Evolutionary conservation across 2,113 vertebrate species (phyloP).

Genomic region (Dermatemys mawii): DNA sequence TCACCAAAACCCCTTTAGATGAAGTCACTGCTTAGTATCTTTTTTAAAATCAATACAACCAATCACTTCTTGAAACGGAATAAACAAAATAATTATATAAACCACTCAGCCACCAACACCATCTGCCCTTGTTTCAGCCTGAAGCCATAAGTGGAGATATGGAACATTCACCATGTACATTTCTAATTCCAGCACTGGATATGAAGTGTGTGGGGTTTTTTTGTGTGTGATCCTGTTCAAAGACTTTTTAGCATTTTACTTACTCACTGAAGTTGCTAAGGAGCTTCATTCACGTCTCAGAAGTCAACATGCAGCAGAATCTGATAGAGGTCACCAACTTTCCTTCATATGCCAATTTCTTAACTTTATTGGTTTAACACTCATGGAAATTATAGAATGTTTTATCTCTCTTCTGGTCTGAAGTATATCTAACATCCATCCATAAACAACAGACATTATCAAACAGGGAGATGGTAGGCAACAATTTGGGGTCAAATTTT

Average conservation of each 20-base stretch:
- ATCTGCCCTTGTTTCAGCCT: too few species aligned
- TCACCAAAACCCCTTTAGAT: too few species aligned
- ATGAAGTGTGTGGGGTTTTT: background rate
- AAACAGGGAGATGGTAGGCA: constrained; percentile 42
- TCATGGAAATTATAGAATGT: background rate
- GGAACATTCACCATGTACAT: too few species aligned
- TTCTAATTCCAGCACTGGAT: too few species aligned
- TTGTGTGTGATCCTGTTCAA: background rate
- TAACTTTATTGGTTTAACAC: constrained; percentile 5
- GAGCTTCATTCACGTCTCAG: background rate
- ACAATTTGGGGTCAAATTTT: constrained; percentile 6
- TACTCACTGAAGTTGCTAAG: background rate
- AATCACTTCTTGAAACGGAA: too few species aligned
- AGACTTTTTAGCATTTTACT: constrained; percentile 27
- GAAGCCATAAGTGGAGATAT: too few species aligned
- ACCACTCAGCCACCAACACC: too few species aligned
- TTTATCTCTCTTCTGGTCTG: background rate
- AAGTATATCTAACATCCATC: constrained; percentile 9
- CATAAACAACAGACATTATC: constrained; percentile 6
- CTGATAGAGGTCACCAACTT: background rate
- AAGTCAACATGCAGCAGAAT: constrained; percentile 14
- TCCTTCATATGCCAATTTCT: background rate
- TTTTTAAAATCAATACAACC: too few species aligned
- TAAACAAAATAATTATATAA: too few species aligned
- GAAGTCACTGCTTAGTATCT: too few species aligned